A percentile compares a stretch with the other conserved stretches of the same genome.
Conservation (phyloP, 2,113 vertebrate genomes). For the Barnardius zonarius region DNA sequence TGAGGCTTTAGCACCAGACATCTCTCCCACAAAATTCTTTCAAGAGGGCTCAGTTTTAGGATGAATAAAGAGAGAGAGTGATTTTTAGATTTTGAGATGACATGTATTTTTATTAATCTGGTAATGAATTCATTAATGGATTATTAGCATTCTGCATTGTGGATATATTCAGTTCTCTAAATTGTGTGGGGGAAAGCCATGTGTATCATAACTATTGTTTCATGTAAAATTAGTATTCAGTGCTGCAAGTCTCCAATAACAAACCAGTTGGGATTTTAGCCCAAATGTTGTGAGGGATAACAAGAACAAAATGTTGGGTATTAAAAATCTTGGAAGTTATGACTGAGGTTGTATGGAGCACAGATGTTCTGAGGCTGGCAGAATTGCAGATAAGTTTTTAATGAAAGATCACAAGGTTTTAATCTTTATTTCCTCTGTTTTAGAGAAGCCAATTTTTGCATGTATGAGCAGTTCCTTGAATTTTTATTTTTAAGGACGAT, state of each 20-base stretch:
- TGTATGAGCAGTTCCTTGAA: background rate
- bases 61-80: background rate
- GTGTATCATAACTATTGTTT: background rate
- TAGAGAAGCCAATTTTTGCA: background rate
- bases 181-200: background rate
- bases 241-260: background rate
- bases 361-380: slow-evolving; percentile 35
- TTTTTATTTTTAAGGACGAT: background rate
- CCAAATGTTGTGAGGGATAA: slow-evolving; percentile 3
- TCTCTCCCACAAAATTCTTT: background rate
- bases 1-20: background rate
- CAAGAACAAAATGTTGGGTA: slow-evolving; percentile 32
- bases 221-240: slow-evolving; percentile 2
- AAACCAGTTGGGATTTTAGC: slow-evolving; percentile 50
- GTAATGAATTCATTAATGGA: background rate
- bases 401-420: slow-evolving; percentile 1
- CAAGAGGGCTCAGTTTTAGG: background rate
- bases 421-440: background rate
- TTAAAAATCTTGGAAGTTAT: slow-evolving; percentile 18
- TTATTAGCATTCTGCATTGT: background rate
- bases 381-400: slow-evolving; percentile 10
- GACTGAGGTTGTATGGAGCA: background rate
- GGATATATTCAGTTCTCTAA: background rate
- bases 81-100: background rate
- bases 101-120: background rate